These are phyloP conservation scores for Lepisosteus oculatus DNA, from an alignment of 2,113 vertebrate genomes.

Conservation along the genomic window DNA sequence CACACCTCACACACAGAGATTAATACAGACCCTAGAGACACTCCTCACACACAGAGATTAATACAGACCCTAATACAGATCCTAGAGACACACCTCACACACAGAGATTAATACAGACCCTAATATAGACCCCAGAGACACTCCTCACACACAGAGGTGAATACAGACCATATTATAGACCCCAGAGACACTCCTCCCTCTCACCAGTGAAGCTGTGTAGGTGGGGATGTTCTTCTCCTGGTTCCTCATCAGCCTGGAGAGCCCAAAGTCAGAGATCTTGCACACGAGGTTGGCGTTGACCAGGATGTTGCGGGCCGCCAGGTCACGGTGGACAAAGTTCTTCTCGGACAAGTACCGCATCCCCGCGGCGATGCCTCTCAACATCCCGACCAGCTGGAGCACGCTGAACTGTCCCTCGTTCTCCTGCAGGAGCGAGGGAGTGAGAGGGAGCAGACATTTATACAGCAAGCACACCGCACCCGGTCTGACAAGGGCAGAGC, in stretches of 20 bases:
- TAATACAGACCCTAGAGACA: too few relatives aligned
- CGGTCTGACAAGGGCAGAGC: too few relatives aligned
- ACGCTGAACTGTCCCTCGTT: conserved; percentile 83
- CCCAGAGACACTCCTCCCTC: conserved; percentile 6
- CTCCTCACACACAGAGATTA: too few relatives aligned
- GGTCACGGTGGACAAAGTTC: conserved; percentile 77
- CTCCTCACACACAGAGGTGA: too few relatives aligned
- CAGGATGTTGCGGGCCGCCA: conserved; percentile 74
- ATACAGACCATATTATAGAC: background rate
- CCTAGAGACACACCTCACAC: background rate
- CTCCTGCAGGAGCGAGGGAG: conserved; percentile 58
- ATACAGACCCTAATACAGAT: background rate
- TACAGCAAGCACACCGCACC: too few relatives aligned
- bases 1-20: too few relatives aligned
- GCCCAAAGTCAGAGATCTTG: conserved; percentile 78
- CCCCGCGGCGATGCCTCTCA: conserved; percentile 75
- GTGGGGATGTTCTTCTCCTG: conserved; percentile 69
- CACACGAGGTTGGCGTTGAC: conserved; percentile 83
- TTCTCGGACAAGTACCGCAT: conserved; percentile 80
- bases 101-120: too few relatives aligned
- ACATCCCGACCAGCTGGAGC: conserved; percentile 81
- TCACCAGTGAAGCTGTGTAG: conserved; percentile 57
- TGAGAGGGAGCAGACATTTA: background rate
- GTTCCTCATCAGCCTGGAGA: conserved; percentile 70
- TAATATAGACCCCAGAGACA: too few relatives aligned